These are phyloP conservation scores for Xerus rutilus DNA, from an alignment of 2,797 vertebrate species.

Conservation along the genomic window DNA sequence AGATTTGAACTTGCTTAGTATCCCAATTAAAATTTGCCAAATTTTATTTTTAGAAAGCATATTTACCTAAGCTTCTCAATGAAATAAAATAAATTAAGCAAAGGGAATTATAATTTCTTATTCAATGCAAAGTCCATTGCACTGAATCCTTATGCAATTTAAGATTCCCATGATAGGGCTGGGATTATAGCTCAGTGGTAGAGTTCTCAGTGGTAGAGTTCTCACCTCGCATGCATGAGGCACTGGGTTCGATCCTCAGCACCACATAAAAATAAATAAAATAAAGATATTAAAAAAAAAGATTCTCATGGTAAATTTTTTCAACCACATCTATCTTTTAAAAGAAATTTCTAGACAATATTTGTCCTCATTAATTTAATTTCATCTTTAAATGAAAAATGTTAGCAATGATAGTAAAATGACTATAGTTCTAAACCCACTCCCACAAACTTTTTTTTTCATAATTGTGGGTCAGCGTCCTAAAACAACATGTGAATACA, in stretches of 20 bases:
- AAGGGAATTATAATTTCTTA: slow-evolving; percentile 30
- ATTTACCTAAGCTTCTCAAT: slow-evolving; percentile 27
- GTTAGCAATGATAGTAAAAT: not conserved
- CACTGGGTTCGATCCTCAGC: too few species aligned
- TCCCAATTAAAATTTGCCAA: slow-evolving; percentile 20
- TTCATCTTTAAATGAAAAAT: not conserved
- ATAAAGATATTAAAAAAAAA: too few species aligned
- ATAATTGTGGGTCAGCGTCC: slow-evolving; percentile 5
- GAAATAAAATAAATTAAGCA: slow-evolving; percentile 48
- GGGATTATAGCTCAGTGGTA: too few species aligned
- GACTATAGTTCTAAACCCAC: not conserved
- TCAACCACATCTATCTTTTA: not conserved
- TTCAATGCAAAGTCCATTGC: not conserved
- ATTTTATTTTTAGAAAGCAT: slow-evolving; percentile 46
- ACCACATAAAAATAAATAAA: too few species aligned
- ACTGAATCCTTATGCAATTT: not conserved
- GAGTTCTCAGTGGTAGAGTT: too few species aligned
- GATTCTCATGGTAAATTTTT: not conserved
- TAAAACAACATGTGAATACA: slow-evolving; percentile 61
- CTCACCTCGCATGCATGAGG: too few species aligned
- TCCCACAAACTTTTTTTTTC: not conserved
- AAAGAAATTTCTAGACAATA: not conserved
- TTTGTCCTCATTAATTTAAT: not conserved
- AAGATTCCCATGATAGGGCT: not conserved
- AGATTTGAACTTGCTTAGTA: not conserved